These are phyloP conservation scores for Chascanopsetta lugubris DNA, from an alignment of 2,113 vertebrate genomes.

Conservation along the genomic window DNA sequence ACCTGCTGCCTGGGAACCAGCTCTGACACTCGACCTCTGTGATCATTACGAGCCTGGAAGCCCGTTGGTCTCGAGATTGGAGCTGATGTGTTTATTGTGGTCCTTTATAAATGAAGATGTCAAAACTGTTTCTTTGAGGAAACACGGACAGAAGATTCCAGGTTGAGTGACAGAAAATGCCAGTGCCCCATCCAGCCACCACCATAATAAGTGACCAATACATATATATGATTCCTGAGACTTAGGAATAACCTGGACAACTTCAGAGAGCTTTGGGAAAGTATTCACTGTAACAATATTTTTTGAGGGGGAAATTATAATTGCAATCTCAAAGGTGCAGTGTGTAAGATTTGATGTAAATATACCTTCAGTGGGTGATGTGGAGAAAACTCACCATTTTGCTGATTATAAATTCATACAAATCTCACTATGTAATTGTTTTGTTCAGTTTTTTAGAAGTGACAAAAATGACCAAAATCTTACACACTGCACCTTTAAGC, in stretches of 20 bases:
- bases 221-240: neutral
- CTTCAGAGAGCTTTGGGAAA: neutral
- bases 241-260: too few relatives aligned
- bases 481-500: too few relatives aligned
- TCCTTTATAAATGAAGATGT: neutral
- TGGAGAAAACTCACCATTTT: too few relatives aligned
- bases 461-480: too few relatives aligned
- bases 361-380: too few relatives aligned
- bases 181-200: neutral
- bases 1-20: constrained; percentile 8
- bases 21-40: neutral
- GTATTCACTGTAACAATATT: too few relatives aligned
- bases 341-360: too few relatives aligned
- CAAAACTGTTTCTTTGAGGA: neutral
- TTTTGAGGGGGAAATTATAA: too few relatives aligned
- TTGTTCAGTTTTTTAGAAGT: too few relatives aligned
- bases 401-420: too few relatives aligned
- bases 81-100: neutral
- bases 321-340: too few relatives aligned
- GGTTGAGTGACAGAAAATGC: neutral
- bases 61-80: neutral
- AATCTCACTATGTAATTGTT: too few relatives aligned
- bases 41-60: neutral
- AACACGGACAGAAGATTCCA: neutral
- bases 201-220: neutral